phyloP scores from a whole-genome alignment of 2,888 invertebrate species.

The Tridacna gigas region DNA sequence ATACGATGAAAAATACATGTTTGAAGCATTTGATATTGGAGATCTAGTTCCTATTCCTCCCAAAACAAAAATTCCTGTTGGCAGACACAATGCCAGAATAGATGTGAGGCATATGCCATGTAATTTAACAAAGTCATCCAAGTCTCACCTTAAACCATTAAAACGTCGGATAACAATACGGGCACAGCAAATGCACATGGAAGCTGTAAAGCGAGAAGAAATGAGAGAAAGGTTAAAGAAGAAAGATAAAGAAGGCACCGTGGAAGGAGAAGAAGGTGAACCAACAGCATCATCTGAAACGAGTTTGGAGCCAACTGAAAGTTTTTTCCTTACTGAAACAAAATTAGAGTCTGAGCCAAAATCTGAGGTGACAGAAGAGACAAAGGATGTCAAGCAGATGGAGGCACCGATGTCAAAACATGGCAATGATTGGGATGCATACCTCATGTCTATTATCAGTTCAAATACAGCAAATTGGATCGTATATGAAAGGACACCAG shows the following conservation, averaged over 20 bases:
- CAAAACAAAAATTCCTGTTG: constrained; percentile 67
- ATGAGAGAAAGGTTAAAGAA: constrained; percentile 50
- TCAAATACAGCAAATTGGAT: constrained; percentile 84
- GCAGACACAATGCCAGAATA: constrained; percentile 75
- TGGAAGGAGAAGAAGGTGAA: constrained; percentile 25
- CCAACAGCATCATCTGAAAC: not conserved
- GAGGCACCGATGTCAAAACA: constrained; percentile 37
- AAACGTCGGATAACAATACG: constrained; percentile 74
- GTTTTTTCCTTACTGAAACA: constrained; percentile 70
- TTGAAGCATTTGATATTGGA: constrained; percentile 77
- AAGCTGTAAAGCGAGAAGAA: constrained; percentile 68
- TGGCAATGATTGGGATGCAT: constrained; percentile 82
- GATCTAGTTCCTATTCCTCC: constrained; percentile 70
- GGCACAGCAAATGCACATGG: constrained; percentile 76
- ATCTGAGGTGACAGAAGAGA: constrained; percentile 30
- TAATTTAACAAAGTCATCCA: constrained; percentile 72
- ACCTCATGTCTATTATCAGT: constrained; percentile 81
- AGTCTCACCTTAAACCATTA: constrained; percentile 76
- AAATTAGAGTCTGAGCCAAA: constrained; percentile 22
- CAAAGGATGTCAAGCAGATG: constrained; percentile 23
- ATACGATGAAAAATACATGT: constrained; percentile 81
- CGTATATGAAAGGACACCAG: constrained; percentile 76
- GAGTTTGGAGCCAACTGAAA: constrained; percentile 33
- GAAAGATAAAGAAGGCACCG: constrained; percentile 30
- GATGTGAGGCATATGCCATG: constrained; percentile 80